Percentiles rank a stretch among this genome's conserved stretches.
These are phyloP conservation scores for Calliphora vicina DNA, from an alignment of 1,140 invertebrate genomes.

Conservation along the genomic window DNA sequence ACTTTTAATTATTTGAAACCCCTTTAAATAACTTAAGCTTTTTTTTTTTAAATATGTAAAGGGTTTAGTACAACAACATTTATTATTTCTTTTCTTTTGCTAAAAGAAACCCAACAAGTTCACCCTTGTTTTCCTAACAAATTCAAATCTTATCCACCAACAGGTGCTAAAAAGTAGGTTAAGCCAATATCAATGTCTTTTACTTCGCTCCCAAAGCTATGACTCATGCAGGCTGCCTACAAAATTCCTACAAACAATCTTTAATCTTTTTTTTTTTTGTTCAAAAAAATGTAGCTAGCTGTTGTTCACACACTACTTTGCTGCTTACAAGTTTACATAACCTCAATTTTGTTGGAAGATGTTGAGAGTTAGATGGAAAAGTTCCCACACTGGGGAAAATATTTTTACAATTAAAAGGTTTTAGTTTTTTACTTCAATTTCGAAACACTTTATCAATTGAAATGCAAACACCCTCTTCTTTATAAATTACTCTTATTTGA, in stretches of 20 bases:
- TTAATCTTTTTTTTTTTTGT: not conserved
- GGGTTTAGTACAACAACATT: no score
- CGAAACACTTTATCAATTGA: not conserved
- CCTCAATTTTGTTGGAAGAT: not conserved
- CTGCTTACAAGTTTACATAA: not conserved
- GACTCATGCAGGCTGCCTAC: not conserved
- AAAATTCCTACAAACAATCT: not conserved
- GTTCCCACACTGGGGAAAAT: not conserved
- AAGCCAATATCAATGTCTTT: not conserved
- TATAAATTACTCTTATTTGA: not conserved
- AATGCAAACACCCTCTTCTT: not conserved
- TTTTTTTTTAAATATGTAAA: no score
- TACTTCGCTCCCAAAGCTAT: not conserved
- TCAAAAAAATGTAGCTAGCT: not conserved
- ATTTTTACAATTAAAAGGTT: not conserved
- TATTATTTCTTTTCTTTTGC: not conserved
- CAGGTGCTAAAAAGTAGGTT: slow-evolving; percentile 15
- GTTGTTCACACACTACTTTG: not conserved
- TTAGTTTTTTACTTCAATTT: not conserved
- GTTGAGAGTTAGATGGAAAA: not conserved
- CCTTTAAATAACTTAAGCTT: no score
- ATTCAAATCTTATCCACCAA: not conserved
- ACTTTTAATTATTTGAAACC: no score
- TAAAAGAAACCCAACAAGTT: not conserved
- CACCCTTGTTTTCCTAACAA: not conserved